phyloP scores from a whole-genome alignment of 2,113 vertebrate species.

The Sarotherodon lohbergeri region DNA sequence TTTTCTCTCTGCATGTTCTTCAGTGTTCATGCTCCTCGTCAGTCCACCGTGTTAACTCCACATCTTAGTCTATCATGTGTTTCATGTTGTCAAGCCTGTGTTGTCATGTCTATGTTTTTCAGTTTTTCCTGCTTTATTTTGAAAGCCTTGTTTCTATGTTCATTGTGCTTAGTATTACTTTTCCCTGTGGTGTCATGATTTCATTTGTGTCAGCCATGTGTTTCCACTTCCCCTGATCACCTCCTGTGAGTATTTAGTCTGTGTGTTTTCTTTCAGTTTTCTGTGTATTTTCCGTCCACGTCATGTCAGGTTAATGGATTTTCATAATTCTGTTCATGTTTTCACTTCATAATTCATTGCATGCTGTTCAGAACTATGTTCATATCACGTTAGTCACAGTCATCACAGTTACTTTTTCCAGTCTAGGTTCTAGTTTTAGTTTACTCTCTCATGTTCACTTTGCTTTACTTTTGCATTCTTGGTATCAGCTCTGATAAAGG shows the following conservation, averaged over 20 bases:
- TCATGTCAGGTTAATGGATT: background rate
- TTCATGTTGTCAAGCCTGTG: background rate
- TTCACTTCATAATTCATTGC: background rate
- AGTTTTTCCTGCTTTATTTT: background rate
- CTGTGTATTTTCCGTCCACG: background rate
- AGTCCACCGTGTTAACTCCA: background rate
- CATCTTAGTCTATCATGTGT: background rate
- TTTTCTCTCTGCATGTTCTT: background rate
- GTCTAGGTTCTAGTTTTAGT: background rate
- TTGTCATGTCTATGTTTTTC: accelerated
- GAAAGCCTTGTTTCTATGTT: background rate
- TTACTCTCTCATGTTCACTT: background rate
- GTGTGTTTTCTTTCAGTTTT: background rate
- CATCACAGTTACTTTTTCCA: background rate
- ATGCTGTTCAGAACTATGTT: too few relatives aligned
- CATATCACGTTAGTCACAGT: too few relatives aligned
- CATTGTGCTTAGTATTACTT: background rate
- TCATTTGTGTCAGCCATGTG: background rate
- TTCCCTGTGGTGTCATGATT: background rate
- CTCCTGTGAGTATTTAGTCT: too few relatives aligned
- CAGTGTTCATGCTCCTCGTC: background rate
- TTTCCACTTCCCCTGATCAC: background rate
- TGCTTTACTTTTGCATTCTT: background rate
- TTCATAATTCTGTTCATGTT: background rate
- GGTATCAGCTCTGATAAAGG: background rate